A percentile compares a stretch with the other conserved stretches of the same genome.
Evolutionary conservation across 2,888 invertebrate species (phyloP).

Genomic region (Nomada fabriciana): DNA sequence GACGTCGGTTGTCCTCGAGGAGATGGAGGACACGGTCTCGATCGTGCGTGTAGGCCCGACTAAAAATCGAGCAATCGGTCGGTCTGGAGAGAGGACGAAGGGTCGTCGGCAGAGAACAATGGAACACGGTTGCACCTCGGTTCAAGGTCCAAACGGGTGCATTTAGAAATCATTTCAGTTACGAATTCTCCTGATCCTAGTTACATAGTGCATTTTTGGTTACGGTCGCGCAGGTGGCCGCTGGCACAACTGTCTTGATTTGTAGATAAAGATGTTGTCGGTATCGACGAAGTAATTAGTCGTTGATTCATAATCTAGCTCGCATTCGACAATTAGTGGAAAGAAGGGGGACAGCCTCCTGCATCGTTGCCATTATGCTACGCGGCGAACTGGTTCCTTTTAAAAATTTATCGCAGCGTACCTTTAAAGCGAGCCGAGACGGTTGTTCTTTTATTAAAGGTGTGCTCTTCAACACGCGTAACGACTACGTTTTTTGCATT

Average conservation of each 20-base stretch:
- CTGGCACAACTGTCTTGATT: conserved; percentile 29
- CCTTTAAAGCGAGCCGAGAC: conserved; percentile 30
- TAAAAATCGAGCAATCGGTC: conserved; percentile 73
- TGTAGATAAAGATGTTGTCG: conserved; percentile 48
- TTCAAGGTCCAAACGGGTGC: conserved; percentile 68
- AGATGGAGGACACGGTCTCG: conserved; percentile 61
- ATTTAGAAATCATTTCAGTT: conserved; percentile 64
- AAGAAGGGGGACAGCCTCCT: conserved; percentile 21
- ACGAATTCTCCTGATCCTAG: conserved; percentile 33
- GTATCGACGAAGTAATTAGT: conserved; percentile 40
- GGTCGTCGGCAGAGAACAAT: conserved; percentile 75
- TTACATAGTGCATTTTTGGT: not conserved
- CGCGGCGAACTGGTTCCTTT: conserved; percentile 48
- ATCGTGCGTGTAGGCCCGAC: conserved; percentile 58
- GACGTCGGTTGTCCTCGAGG: conserved; percentile 55
- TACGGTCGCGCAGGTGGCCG: conserved; percentile 51
- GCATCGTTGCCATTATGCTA: conserved; percentile 20
- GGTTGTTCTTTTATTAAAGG: conserved; percentile 33
- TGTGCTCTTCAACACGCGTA: conserved; percentile 43
- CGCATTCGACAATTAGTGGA: conserved; percentile 46
- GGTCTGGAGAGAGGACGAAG: conserved; percentile 65
- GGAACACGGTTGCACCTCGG: conserved; percentile 69
- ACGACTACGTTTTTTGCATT: conserved; percentile 39
- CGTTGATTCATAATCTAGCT: conserved; percentile 19
- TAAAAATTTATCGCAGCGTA: conserved; percentile 47